These are phyloP conservation scores for Xiphorhynchus erythropygius DNA, from an alignment of 2,797 vertebrate species.

Conservation along the genomic window DNA sequence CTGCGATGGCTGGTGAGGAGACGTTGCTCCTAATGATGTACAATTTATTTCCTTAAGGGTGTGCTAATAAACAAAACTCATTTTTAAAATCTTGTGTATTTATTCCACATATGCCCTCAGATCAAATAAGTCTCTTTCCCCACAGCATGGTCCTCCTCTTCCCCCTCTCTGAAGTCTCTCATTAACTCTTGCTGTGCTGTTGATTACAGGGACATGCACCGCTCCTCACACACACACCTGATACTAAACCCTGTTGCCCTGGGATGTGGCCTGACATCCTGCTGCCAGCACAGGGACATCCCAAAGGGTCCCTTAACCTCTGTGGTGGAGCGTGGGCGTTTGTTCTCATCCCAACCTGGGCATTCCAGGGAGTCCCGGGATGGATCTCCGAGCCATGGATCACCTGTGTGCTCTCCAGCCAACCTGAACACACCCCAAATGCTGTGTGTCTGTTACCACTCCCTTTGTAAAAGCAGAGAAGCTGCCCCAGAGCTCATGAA, in stretches of 20 bases:
- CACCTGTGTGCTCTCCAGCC: accelerated
- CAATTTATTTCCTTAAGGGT: not conserved
- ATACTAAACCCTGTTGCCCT: accelerated
- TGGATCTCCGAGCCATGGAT: accelerated
- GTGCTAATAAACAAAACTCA: slow-evolving; percentile 26
- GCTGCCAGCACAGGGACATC: not conserved
- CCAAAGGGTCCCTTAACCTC: not conserved
- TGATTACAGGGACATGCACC: accelerated
- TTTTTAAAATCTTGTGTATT: not conserved
- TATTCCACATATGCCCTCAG: not conserved
- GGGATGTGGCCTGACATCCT: not conserved
- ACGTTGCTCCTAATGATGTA: not conserved
- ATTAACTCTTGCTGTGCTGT: not conserved
- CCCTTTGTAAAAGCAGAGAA: not conserved
- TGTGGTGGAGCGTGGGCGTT: accelerated
- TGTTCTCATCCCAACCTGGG: not conserved
- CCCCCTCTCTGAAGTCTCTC: not conserved
- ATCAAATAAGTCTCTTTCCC: not conserved
- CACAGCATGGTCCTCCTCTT: not conserved
- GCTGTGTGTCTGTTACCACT: accelerated
- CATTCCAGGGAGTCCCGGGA: not conserved
- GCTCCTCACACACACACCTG: not conserved
- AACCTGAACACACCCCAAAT: accelerated
- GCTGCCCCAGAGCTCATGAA: accelerated
- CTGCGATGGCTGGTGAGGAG: not conserved